Evolutionary conservation across 2,888 invertebrate species (phyloP), one percentile per base, ranked within the genome.

Genomic region (Dexiosoma caninum): DNA sequence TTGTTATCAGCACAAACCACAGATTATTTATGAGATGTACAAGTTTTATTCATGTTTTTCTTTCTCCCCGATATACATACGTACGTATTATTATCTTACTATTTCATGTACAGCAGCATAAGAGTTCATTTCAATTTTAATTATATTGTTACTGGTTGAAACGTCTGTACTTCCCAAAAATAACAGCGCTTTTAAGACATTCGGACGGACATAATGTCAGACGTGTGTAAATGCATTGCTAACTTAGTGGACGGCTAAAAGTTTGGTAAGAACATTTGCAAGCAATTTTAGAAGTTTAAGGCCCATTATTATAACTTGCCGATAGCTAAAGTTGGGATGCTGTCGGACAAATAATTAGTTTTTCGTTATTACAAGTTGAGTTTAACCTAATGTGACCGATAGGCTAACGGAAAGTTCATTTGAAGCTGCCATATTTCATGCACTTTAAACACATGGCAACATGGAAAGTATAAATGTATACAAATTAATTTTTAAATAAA

Each of bases 161-260:
- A 59, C 10, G 42, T 51, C 16, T 60, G 67, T 30, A 44, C 60
- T 76, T 69, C 62, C 60, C 60, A 67, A 66, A 57, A 21, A 40
- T 37, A 4, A 10, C 16, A 30, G 1, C 3, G 21, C 19, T 8
- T 57, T 57, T 37, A 21, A 57, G 19, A 7, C n/a, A 8, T 21
- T 67, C 14, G 6, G 19, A 64, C 64, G 4, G 23, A n/a, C 49
- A 35, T 9, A 14, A 14, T 23, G n/a, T n/a, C n/a, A n/a, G n/a
- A n/a, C 8, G 19, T 49, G 19, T 4, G 44, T 44, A 10, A n/a
- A 10, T 10, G 37, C n/a, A 35, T 3, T 23, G 6, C 4, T 16
- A 16, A 23, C 66, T 16, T 19, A n/a, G 8, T 30, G 2, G 7
- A 40, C 66, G 66, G 32, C 32, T 16, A 8, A 12, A 30, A 55